A percentile compares a stretch with the other conserved stretches of the same genome.
phyloP scores from a whole-genome alignment of 2,797 vertebrate species.

The Petrocephalus sullivani region DNA sequence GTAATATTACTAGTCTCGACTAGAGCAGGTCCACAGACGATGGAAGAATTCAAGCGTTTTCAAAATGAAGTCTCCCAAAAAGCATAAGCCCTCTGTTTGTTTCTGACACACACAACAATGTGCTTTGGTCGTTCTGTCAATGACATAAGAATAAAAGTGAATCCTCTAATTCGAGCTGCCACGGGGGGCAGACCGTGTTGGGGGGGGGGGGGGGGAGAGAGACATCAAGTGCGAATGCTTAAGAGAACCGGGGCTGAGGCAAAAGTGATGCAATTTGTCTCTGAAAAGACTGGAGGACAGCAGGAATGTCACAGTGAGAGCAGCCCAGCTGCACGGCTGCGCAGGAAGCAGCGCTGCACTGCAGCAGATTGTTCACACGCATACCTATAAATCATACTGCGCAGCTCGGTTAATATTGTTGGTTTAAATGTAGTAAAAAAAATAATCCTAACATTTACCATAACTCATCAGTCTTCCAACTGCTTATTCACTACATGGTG shows the following conservation, averaged over 20 bases:
- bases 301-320: background rate
- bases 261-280: conserved; percentile 14
- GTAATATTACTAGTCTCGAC: background rate
- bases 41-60: background rate
- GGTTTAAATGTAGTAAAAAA: background rate
- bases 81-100: conserved; percentile 3
- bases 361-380: background rate
- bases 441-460: background rate
- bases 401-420: background rate
- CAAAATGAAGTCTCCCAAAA: background rate
- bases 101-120: background rate
- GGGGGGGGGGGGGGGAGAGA: background rate
- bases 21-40: background rate
- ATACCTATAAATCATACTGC: background rate
- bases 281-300: background rate
- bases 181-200: background rate
- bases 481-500: background rate
- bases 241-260: background rate
- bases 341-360: background rate
- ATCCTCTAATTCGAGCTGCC: background rate
- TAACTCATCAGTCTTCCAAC: background rate
- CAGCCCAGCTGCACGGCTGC: background rate
- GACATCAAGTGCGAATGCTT: background rate
- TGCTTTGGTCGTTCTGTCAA: conserved; percentile 1
- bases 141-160: background rate